Base-by-base conservation (phyloP, 2,888 invertebrate genomes). In the Lapara coniferarum region DNA sequence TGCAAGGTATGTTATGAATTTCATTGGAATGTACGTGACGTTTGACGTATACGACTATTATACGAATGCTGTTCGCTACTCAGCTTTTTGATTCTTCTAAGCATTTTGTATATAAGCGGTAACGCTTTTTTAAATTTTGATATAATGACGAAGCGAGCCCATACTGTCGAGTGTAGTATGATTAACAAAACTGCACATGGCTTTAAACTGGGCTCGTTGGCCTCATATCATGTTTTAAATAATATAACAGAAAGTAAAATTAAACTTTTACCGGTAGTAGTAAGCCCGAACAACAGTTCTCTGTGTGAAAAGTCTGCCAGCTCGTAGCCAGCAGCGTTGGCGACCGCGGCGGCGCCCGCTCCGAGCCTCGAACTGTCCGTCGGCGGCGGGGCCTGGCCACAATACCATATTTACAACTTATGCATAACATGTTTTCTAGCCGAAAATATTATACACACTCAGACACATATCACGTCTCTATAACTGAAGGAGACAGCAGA, bases 221-320 rank as follows among this genome's bases (percentile, higher is more conserved):
- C 37, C 37, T 37, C 3, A 37, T 37, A 25, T 25, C 25, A 25
- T 2, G 25, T 25, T 25, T 25, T 25, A 25, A 25, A 2, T 25
- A 1, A 25, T 8, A 37, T 37, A 37, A 8, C 8, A 25, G 25
- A 25, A 25, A 25, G 25, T 25, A 25, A 25, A 25, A 16, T 10
- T 53, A 16, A 19, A 12, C 25, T 66, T 70, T 83, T 77, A 89
- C 95, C 95, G 78, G 96, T 95, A 68, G 97, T 96, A 66, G 98
- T 97, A 55, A 98, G 95, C 70, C 98, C 97, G 85, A 98, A 97
- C 72, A 98, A 93, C 57, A 98, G 95, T 88, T 98, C 97, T 78
- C 97, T 95, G 75, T 96, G 96, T 2, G 97, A 95, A 87, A 98
- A 97, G 85, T 97, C 96, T 13, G 97, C 97, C 76, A 97, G 94